Conservation (phyloP, 2,888 invertebrate species). For the Iphiclides podalirius region DNA sequence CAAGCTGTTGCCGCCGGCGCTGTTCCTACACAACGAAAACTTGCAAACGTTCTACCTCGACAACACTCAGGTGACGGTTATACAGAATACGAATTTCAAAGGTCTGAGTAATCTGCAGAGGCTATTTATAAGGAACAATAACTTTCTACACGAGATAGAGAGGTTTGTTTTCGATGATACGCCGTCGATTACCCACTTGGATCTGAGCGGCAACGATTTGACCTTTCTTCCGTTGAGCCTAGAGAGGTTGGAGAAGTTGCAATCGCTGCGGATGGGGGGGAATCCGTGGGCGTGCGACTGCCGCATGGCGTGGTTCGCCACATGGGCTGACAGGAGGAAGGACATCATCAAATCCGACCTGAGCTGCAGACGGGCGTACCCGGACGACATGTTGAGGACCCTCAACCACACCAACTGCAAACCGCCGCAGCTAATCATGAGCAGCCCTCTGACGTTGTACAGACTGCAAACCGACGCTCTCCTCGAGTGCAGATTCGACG, state of each 20-base stretch:
- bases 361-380: slow-evolving; percentile 83
- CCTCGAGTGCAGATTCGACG: slow-evolving; percentile 87
- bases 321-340: slow-evolving; percentile 73
- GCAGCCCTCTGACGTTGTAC: slow-evolving; percentile 83
- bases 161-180: slow-evolving; percentile 82
- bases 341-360: slow-evolving; percentile 79
- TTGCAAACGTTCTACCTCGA: slow-evolving; percentile 82
- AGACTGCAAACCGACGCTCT: slow-evolving; percentile 83
- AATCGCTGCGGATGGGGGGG: slow-evolving; percentile 83
- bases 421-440: slow-evolving; percentile 80
- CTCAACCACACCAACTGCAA: slow-evolving; percentile 86
- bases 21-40: slow-evolving; percentile 83
- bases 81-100: slow-evolving; percentile 83
- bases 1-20: slow-evolving; percentile 78
- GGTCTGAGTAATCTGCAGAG: slow-evolving; percentile 81
- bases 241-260: slow-evolving; percentile 81
- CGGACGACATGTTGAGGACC: slow-evolving; percentile 85
- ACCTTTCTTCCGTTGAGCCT: slow-evolving; percentile 86
- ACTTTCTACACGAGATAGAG: slow-evolving; percentile 81
- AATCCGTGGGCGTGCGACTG: slow-evolving; percentile 95
- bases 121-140: slow-evolving; percentile 82
- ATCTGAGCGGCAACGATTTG: slow-evolving; percentile 85
- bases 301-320: slow-evolving; percentile 87
- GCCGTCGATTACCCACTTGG: slow-evolving; percentile 80
- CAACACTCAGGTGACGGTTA: slow-evolving; percentile 82